Evolutionary conservation across 2,797 vertebrate genomes (phyloP).

Genomic region (Fistularia tabacaria): DNA sequence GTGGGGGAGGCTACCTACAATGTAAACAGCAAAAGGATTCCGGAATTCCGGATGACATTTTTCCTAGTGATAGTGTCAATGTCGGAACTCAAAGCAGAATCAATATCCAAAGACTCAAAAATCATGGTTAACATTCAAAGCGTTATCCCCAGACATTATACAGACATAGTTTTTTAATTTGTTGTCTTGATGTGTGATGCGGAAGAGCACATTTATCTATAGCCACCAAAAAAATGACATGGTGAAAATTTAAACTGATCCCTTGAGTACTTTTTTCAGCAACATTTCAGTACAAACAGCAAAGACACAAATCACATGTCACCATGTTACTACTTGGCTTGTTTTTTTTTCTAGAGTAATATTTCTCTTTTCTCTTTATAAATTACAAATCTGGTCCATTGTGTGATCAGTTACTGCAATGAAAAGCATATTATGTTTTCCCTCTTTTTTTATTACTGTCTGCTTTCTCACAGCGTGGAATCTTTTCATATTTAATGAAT

Average conservation of each 20-base stretch:
- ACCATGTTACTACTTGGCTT: constrained; percentile 8
- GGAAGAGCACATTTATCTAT: too few relatives aligned
- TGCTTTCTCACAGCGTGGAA: constrained; percentile 45
- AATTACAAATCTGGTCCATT: constrained; percentile 14
- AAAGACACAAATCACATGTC: constrained; percentile 10
- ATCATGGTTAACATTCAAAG: too few relatives aligned
- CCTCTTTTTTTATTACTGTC: constrained; percentile 35
- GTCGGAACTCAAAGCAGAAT: too few relatives aligned
- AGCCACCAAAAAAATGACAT: too few relatives aligned
- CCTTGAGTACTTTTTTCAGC: neutral
- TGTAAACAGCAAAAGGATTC: too few relatives aligned
- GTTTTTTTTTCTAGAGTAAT: constrained; percentile 10
- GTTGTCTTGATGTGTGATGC: too few relatives aligned
- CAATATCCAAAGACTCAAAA: too few relatives aligned
- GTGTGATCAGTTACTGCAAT: constrained; percentile 23
- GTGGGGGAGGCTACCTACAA: too few relatives aligned
- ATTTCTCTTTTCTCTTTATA: constrained; percentile 17
- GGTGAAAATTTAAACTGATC: neutral
- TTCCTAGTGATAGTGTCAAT: too few relatives aligned
- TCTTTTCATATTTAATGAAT: constrained; percentile 74
- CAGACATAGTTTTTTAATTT: too few relatives aligned
- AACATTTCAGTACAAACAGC: neutral
- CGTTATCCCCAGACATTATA: too few relatives aligned
- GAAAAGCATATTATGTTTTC: constrained; percentile 35
- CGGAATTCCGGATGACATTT: too few relatives aligned